Evolutionary conservation across 2,113 vertebrate genomes (phyloP), one percentile per base, ranked within the genome.

Genomic region (Pterocles gutturalis): DNA sequence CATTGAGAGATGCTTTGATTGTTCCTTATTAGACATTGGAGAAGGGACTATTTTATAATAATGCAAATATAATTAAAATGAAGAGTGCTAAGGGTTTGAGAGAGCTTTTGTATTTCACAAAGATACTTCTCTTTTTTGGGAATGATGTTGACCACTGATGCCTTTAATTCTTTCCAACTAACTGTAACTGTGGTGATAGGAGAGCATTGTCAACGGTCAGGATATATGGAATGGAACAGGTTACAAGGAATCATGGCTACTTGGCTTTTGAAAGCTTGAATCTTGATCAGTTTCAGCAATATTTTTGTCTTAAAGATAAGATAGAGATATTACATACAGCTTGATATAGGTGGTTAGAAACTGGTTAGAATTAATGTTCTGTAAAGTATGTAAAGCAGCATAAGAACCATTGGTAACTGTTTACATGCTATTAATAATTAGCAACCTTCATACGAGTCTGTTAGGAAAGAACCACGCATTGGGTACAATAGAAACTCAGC

Each of bases 391-490:
- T 93, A 95, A 94, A 97, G 67, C 85, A 83, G 92, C 86, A 87
- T 94, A 95, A 83, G 83, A 96, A 87, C 89, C 93, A 97, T 81
- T 97, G 96, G 96, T 94, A 97, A 98, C 97, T 97, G 94, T 98
- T 98, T 98, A 95, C 97, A 92, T 95, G 96, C 96, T 96, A 98
- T 98, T 98, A 98, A 97, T 98, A 97, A 98, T 97, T 98, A 98
- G 96, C 97, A 98, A 78, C 95, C 89, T 95, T 95, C 90, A 58
- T 91, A 89, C 58, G 73, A 87, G 94, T 91, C 94, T 95, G 83
- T 97, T 95, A 95, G 94, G 83, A 94, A 94, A 92, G 90, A 96
- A 48, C 90, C 82, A 69, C 4, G 19, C 87, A 51, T 78, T 96
- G 58, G 65, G 67, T 86, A 96, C 93, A 96, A 95, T 78, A 87